These are phyloP conservation scores for Rhineura floridana DNA, from an alignment of 2,113 vertebrate genomes.

Conservation along the genomic window DNA sequence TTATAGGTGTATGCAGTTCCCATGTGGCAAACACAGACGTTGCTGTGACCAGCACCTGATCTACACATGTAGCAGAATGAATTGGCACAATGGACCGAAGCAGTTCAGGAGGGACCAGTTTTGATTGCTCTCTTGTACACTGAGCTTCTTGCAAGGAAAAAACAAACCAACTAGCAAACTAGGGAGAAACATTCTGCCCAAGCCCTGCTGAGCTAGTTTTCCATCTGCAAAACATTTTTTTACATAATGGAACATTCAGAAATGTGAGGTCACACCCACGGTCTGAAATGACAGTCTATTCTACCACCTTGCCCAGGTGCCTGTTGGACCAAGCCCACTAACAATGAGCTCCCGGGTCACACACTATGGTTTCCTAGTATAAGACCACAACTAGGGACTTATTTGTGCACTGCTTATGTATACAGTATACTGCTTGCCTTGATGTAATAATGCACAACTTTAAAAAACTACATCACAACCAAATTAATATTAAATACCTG, in stretches of 20 bases:
- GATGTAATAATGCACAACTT: background rate
- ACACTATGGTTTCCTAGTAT: background rate
- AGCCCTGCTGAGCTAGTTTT: too few relatives aligned
- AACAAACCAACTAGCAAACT: background rate
- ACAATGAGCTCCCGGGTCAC: background rate
- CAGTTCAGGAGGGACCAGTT: background rate
- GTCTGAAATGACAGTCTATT: background rate
- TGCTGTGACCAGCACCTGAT: background rate
- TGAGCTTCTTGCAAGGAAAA: too few relatives aligned
- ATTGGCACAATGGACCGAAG: background rate
- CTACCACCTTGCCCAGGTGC: background rate
- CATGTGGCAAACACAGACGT: background rate
- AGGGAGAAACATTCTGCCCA: too few relatives aligned
- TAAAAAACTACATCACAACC: background rate
- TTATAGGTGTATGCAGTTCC: background rate
- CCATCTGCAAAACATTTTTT: too few relatives aligned
- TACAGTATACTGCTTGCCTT: too few relatives aligned
- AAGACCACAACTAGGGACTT: background rate
- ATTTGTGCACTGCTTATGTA: too few relatives aligned
- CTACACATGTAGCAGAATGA: background rate
- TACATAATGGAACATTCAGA: background rate
- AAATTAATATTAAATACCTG: background rate
- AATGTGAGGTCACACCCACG: background rate
- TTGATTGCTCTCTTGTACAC: background rate
- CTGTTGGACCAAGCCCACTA: background rate